phyloP scores from a whole-genome alignment of 2,113 vertebrate species.

The Misgurnus anguillicaudatus region DNA sequence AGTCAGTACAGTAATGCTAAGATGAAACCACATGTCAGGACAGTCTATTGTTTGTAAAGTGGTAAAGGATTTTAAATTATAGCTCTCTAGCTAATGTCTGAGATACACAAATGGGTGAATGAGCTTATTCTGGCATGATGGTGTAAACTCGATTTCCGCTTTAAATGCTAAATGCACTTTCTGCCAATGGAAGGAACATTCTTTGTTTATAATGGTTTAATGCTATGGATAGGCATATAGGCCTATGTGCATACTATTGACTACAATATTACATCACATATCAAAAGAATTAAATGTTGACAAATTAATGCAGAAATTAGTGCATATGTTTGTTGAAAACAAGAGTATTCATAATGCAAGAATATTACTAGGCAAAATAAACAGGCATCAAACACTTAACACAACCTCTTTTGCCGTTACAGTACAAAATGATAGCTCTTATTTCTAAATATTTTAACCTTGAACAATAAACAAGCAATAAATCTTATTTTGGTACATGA shows the following conservation, averaged over 20 bases:
- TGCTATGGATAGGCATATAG: too few species aligned
- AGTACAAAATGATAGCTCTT: not conserved
- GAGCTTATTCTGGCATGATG: not conserved
- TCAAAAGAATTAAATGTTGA: too few species aligned
- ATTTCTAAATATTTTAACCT: too few species aligned
- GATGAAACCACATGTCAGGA: not conserved
- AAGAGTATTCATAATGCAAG: not conserved
- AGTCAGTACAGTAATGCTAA: not conserved
- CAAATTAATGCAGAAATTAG: too few species aligned
- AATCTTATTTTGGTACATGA: too few species aligned
- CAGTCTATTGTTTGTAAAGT: not conserved
- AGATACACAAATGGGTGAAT: not conserved
- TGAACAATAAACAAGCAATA: too few species aligned
- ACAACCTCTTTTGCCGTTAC: conserved; percentile 4
- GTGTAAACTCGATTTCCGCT: not conserved
- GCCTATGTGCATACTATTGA: too few species aligned
- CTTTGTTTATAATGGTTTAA: too few species aligned
- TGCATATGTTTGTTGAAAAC: too few species aligned
- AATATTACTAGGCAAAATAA: not conserved
- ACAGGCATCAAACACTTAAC: too few species aligned
- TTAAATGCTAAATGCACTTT: too few species aligned
- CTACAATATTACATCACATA: not conserved
- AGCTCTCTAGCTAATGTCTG: not conserved
- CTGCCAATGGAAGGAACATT: too few species aligned
- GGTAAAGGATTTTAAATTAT: not conserved